Evolutionary conservation across 2,797 vertebrate species (phyloP), one percentile per base, ranked within the genome.

Genomic region (Petrocephalus schoutedeni): DNA sequence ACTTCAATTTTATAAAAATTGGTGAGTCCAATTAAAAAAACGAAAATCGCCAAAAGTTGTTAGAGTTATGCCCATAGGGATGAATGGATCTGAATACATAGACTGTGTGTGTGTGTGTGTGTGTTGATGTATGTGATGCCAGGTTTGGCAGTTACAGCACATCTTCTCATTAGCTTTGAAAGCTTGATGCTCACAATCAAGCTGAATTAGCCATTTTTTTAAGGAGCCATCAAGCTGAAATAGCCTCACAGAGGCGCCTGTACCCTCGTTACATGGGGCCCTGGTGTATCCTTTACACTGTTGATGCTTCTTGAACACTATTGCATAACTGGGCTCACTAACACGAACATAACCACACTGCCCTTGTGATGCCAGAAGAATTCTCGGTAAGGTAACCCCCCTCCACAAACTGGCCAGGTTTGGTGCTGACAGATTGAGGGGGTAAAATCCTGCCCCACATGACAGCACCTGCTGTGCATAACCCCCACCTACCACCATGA

Each of bases 91-190:
- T 59, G 6, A 59, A 2, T 59, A 21, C 7, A 59, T 59, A 19
- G n/a, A 21, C 58, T 23, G 21, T 0, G 6, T 23, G 8, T 21
- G 2, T n/a, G 45, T 32, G 58, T 21, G n/a, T 59, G n/a, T 61
- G 59, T 51, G 59, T 23, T 71, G 88, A 85, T 57, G 87, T 82
- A 85, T 77, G 58, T 56, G 82, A 6, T 41, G 57, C 74, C n/a
- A 87, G 84, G 82, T 86, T 4, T 53, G 1, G 58, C 56, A 16
- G 4, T 23, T 45, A 49, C 54, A 59, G 32, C n/a, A n/a, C 9
- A 49, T 21, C 12, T n/a, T 74, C 82, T 61, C 80, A 64, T 82
- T 57, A 59, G 19, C 28, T 12, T 58, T 84, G 21, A 45, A 64
- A 53, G 5, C 45, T 57, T 2, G 19, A 28, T 67, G 87, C 19